Evolutionary conservation across 2,797 vertebrate species (phyloP), one percentile per base, ranked within the genome.

Genomic region (Discoglossus pictus): DNA sequence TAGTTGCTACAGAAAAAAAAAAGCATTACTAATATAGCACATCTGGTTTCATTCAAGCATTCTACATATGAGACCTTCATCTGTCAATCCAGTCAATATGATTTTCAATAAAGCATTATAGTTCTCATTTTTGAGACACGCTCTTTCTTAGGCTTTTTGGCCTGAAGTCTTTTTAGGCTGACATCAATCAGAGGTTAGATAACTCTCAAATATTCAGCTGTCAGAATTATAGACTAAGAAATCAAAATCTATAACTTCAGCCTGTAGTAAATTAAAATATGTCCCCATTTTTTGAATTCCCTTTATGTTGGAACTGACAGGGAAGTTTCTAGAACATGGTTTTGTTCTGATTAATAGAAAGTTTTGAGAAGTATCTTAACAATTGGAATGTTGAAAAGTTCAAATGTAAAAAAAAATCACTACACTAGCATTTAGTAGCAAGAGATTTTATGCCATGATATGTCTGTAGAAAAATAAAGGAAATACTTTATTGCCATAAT

Each of bases 1-100:
- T 71, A 58, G 62, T 62, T 62, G 50, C 63, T 70, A 69, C 60
- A 25, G 51, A 50, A 70, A 62, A 70, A 70, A 69, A 55, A 70
- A 70, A 69, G 48, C 56, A 70, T 70, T 62, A 62, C 48, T 55
- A 35, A 47, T 13, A 71, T 58, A 36, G 60, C 35, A 70, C 50
- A 69, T 61, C 59, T 69, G 61, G 56, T 61, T 68, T 68, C 40
- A 61, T 38, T 61, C 47, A 53, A 40, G 20, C 56, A 52, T 53
- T 55, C 42, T 54, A 47, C 67, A 70, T 70, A 61, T 55, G 67
- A 59, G 67, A 70, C 34, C 31, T 18, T 40, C 13, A 12, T 54
- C 68, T 64, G 68, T 63, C 68, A 71, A 36, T 25, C 40, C 52
- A 71, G 68, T 71, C 61, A 71, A 64, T 58, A 50, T 35, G 60